Evolutionary conservation across 2,113 vertebrate species (phyloP).

Genomic region (Tonatia bakeri): DNA sequence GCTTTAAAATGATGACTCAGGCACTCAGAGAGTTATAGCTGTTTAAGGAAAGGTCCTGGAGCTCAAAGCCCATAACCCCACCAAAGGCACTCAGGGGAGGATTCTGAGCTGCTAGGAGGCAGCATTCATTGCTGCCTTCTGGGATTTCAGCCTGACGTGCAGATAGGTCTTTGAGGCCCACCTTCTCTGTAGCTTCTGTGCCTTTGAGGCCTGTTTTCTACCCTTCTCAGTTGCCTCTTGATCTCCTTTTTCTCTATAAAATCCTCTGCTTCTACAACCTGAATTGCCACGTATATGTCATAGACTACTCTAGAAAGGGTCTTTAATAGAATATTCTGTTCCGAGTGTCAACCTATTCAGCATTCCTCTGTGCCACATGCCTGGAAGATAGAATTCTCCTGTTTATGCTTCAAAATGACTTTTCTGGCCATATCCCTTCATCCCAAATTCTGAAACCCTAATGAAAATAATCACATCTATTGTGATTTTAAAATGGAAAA

Average conservation of each 20-base stretch:
- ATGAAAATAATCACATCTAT: neutral
- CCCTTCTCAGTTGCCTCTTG: neutral
- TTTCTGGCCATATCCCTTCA: neutral
- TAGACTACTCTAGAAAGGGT: neutral
- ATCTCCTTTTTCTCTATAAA: neutral
- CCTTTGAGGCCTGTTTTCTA: neutral
- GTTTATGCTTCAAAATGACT: neutral
- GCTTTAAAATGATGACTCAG: neutral
- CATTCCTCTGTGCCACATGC: neutral
- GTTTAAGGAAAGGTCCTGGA: neutral
- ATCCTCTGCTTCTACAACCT: neutral
- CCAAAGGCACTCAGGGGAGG: neutral
- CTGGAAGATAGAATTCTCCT: neutral
- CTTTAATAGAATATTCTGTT: neutral
- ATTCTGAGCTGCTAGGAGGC: neutral
- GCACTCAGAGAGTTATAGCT: neutral
- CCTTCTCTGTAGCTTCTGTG: neutral
- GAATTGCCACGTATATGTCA: neutral
- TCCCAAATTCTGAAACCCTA: neutral
- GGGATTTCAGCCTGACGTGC: neutral
- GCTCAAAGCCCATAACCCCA: rapidly evolving
- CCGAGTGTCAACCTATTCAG: neutral
- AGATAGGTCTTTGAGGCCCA: neutral
- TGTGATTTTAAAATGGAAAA: neutral
- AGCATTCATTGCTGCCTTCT: neutral